Evolutionary conservation across 2,797 vertebrate species (phyloP), one percentile per base, ranked within the genome.

Genomic region (Pyrocephalus nanus): DNA sequence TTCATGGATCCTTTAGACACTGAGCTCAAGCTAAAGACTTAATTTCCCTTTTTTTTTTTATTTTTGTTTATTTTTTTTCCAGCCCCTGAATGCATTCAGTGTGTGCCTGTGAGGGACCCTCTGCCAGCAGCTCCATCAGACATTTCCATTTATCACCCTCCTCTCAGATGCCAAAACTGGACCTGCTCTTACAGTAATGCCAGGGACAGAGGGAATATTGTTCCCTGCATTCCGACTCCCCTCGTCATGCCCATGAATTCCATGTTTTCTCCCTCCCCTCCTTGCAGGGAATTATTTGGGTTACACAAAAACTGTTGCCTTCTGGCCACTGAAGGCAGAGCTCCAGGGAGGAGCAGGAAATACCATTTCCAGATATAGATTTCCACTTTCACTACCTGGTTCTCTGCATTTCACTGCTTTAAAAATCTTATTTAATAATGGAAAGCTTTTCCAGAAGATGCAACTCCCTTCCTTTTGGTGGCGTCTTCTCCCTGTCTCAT

Each of bases 101-200:
- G 89, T 93, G n/a, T 66, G 27, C 23, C 7, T 64, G 74, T 29
- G 54, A 65, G 42, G 72, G 34, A 14, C 45, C 30, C 67, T 74
- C 81, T 76, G 85, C 85, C 20, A 27, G 64, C 78, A n/a, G 90
- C 92, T 81, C 87, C 14, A 6, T 5, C 74, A n/a, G 77, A 76
- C 81, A 58, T 85, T 87, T 8, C 90, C 51, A 81, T 95, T 92
- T 91, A 51, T 78, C 91, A 71, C 14, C 54, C 72, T 92, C 81
- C 61, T 89, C n/a, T 36, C 65, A 71, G 78, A 93, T 87, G 77
- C 81, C 89, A 66, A 40, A 55, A 22, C 71, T 5, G 47, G 43
- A 32, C 12, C 27, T 2, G 0, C 45, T 78, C 25, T 58, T 60
- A 7, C 83, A 81, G 57, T 0, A 42, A 38, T 8, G 65, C 72